phyloP scores from a whole-genome alignment of 2,113 vertebrate species.

The Antennarius striatus region DNA sequence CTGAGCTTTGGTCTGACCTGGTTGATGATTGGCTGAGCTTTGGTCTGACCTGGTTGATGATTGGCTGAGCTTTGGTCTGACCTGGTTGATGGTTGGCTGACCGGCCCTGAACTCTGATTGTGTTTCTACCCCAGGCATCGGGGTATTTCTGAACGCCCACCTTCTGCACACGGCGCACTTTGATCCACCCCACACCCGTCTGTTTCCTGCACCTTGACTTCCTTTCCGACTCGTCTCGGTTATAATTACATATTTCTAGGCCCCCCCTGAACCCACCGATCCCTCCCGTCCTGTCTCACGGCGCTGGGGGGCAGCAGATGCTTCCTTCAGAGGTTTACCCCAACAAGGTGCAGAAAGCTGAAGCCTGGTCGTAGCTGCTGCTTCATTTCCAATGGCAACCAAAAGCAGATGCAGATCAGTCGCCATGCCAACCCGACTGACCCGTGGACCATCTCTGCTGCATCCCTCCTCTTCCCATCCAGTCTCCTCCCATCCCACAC shows the following conservation, averaged over 20 bases:
- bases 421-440: conserved; percentile 53
- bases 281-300: conserved; percentile 17
- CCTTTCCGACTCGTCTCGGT: conserved; percentile 16
- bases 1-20: neutral
- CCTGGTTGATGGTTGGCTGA: too few species aligned
- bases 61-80: too few species aligned
- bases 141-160: neutral
- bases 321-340: conserved; percentile 11
- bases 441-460: conserved; percentile 35
- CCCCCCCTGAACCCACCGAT: conserved; percentile 15
- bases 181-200: neutral
- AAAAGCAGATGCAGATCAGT: conserved; percentile 49
- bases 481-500: conserved; percentile 26
- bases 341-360: conserved; percentile 3
- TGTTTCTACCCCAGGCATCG: conserved; percentile 1
- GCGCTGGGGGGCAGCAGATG: neutral
- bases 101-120: neutral
- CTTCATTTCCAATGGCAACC: conserved; percentile 32
- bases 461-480: neutral
- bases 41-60: too few species aligned
- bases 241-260: conserved; percentile 22
- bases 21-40: conserved; percentile 12
- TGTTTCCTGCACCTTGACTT: conserved; percentile 7
- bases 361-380: neutral
- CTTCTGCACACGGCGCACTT: neutral